Conservation (phyloP, 1,140 invertebrate genomes). For the Drosophila ogumai region DNA sequence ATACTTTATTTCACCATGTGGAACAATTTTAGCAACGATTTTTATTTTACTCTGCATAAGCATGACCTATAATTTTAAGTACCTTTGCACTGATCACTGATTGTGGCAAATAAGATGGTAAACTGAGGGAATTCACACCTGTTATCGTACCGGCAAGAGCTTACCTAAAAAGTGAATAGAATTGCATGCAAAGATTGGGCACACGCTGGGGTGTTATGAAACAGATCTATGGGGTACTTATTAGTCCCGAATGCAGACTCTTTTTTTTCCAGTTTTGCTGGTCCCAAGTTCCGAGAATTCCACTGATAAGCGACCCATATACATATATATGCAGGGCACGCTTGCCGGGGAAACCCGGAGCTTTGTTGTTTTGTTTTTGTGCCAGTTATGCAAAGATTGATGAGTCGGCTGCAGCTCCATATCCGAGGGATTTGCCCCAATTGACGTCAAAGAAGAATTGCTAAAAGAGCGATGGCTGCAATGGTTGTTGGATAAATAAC, state of each 20-base stretch:
- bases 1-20: conserved; percentile 24
- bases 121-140: conserved; percentile 18
- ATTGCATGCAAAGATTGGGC: not conserved
- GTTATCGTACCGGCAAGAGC: not conserved
- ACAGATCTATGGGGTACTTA: not conserved
- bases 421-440: conserved; percentile 28
- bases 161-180: conserved; percentile 1
- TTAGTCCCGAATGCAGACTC: not conserved
- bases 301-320: conserved; percentile 34
- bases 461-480: conserved; percentile 33
- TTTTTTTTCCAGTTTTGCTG: not conserved
- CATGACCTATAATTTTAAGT: conserved; percentile 26
- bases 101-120: conserved; percentile 4
- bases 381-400: conserved; percentile 34
- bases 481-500: conserved; percentile 29
- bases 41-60: conserved; percentile 7
- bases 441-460: conserved; percentile 45
- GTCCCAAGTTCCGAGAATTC: conserved; percentile 28
- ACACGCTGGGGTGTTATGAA: not conserved
- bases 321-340: conserved; percentile 15
- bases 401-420: conserved; percentile 14
- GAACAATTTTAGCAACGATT: not conserved
- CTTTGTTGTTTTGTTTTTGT: conserved; percentile 15
- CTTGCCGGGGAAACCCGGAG: conserved; percentile 30
- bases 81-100: not conserved